Evolutionary conservation across 2,888 invertebrate species (phyloP).

Genomic region (Adela reaumurella): DNA sequence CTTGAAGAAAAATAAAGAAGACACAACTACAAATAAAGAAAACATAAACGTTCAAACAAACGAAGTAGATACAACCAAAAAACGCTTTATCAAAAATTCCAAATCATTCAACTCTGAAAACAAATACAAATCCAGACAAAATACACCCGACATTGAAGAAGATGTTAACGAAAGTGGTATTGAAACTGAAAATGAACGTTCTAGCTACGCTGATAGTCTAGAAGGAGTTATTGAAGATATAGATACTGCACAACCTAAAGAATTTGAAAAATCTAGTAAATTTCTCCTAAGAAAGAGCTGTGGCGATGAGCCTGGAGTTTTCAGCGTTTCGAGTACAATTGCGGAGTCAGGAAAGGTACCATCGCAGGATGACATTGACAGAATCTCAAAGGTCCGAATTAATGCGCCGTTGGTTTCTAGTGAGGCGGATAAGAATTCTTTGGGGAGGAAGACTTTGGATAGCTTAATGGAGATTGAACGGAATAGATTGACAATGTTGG

Average conservation of each 20-base stretch:
- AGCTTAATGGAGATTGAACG: constrained; percentile 88
- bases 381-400: constrained; percentile 84
- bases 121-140: constrained; percentile 44
- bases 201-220: constrained; percentile 11
- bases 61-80: constrained; percentile 19
- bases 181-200: constrained; percentile 9
- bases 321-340: constrained; percentile 23
- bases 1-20: constrained; percentile 32
- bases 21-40: constrained; percentile 14
- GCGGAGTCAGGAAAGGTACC: constrained; percentile 53
- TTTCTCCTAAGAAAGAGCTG: constrained; percentile 40
- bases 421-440: constrained; percentile 61
- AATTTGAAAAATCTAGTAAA: not conserved
- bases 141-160: constrained; percentile 31
- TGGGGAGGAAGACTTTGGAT: constrained; percentile 76
- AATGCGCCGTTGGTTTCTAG: constrained; percentile 74
- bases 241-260: constrained; percentile 7
- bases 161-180: constrained; percentile 19
- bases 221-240: constrained; percentile 16
- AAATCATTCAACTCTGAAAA: constrained; percentile 32
- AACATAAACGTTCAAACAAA: constrained; percentile 8
- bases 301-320: constrained; percentile 38
- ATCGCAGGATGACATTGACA: constrained; percentile 82
- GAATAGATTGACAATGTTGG: constrained; percentile 79
- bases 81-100: constrained; percentile 37